Conservation (phyloP, 1,140 invertebrate species). For the Geopemphigus sp. region DNA sequence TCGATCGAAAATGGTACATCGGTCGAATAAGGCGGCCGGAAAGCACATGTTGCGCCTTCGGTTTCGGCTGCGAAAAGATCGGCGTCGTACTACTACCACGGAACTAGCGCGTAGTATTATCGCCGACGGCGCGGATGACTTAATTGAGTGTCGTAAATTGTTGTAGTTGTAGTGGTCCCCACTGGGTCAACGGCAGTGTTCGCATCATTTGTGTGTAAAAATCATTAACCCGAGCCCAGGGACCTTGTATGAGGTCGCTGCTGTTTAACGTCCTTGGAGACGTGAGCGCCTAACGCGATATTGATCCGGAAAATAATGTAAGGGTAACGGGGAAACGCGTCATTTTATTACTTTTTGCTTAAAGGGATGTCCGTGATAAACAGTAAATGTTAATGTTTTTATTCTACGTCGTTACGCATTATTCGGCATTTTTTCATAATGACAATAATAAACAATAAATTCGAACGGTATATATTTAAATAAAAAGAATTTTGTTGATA, state of each 20-base stretch:
- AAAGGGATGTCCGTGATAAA: no score
- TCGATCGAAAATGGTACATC: not conserved
- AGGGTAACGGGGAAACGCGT: no score
- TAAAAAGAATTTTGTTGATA: no score
- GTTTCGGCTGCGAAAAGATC: not conserved
- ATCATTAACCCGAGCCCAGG: constrained; percentile 27
- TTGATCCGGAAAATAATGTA: no score
- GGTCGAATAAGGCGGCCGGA: not conserved
- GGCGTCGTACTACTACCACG: not conserved
- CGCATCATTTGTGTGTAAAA: constrained; percentile 21
- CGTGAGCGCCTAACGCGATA: no score
- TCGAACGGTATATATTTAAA: no score
- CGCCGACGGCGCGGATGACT: not conserved
- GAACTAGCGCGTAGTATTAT: not conserved
- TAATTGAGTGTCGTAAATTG: not conserved
- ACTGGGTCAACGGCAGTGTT: not conserved
- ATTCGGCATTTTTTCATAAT: no score
- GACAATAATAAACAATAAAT: no score
- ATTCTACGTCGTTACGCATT: no score
- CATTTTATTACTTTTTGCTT: no score
- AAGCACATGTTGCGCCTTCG: constrained; percentile 41
- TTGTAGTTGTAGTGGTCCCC: not conserved
- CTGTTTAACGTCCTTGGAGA: constrained; percentile 20
- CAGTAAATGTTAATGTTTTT: no score
- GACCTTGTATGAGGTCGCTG: constrained; percentile 7